Evolutionary conservation across 2,888 invertebrate species (phyloP).

Genomic region (Smittia sp.): DNA sequence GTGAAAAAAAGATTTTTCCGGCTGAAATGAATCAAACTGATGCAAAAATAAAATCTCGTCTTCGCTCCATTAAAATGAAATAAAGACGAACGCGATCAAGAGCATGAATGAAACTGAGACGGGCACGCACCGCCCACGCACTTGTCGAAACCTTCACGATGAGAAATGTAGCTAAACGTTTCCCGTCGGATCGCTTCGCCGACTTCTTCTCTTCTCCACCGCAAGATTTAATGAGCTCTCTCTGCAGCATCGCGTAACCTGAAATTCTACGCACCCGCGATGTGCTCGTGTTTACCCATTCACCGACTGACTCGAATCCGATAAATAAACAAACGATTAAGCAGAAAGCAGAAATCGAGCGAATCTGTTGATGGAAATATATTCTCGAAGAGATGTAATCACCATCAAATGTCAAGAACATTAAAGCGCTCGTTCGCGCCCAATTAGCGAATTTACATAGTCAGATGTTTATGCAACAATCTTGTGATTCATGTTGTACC

Average conservation of each 20-base stretch:
- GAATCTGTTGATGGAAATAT: background rate
- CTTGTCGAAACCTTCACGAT: background rate
- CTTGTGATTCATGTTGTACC: background rate
- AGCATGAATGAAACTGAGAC: background rate
- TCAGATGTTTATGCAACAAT: background rate
- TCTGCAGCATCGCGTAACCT: background rate
- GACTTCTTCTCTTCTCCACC: background rate
- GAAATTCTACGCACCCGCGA: background rate
- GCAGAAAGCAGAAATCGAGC: background rate
- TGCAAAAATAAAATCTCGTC: no score
- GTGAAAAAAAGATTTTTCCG: no score
- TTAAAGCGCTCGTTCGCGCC: background rate
- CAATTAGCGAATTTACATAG: background rate
- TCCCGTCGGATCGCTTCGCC: background rate
- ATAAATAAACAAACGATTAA: constrained; percentile 5
- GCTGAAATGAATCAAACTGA: no score
- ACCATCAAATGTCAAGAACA: background rate
- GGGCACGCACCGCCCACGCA: background rate
- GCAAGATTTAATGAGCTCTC: constrained; percentile 2
- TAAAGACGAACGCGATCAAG: no score
- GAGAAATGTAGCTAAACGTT: background rate
- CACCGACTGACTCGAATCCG: background rate
- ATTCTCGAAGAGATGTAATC: background rate
- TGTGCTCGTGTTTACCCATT: background rate
- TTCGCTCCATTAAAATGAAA: no score